These are phyloP conservation scores for Allolobophora icterica DNA, from an alignment of 2,888 invertebrate genomes.

Conservation along the genomic window DNA sequence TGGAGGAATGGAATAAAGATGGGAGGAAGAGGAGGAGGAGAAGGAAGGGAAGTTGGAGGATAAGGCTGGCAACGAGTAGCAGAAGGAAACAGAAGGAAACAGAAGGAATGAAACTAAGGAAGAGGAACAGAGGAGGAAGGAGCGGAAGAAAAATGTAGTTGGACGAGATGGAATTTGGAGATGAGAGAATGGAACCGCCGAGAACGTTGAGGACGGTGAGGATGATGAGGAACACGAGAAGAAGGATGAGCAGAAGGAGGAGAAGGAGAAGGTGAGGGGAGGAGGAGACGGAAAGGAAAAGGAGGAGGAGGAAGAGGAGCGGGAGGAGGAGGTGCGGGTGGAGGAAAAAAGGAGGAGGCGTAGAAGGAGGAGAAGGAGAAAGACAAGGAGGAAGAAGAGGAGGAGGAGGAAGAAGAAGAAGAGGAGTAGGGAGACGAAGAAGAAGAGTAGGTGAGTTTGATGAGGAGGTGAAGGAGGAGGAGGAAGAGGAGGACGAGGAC, in stretches of 20 bases:
- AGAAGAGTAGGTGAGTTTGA: background rate
- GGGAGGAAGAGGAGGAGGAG: background rate
- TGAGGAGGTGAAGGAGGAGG: background rate
- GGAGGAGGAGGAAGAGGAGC: background rate
- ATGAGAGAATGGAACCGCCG: background rate
- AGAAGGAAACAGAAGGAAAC: slow-evolving; percentile 30
- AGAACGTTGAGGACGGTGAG: background rate
- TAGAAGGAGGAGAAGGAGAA: background rate
- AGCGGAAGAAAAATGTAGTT: background rate
- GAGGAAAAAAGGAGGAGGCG: background rate
- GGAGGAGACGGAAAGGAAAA: too few species aligned
- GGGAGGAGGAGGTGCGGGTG: background rate
- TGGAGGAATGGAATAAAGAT: too few species aligned
- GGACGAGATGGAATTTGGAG: background rate
- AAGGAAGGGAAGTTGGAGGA: background rate
- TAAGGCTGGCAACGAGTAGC: background rate
- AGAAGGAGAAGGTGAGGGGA: background rate
- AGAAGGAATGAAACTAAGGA: background rate
- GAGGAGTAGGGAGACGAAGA: slow-evolving; percentile 12
- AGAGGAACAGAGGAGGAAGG: background rate
- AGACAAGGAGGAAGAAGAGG: background rate
- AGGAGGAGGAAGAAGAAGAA: slow-evolving; percentile 11
- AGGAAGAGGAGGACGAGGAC: background rate
- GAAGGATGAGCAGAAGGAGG: background rate
- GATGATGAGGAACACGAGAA: background rate